Conservation (phyloP, 2,888 invertebrate genomes). For the Lobophora halterata region DNA sequence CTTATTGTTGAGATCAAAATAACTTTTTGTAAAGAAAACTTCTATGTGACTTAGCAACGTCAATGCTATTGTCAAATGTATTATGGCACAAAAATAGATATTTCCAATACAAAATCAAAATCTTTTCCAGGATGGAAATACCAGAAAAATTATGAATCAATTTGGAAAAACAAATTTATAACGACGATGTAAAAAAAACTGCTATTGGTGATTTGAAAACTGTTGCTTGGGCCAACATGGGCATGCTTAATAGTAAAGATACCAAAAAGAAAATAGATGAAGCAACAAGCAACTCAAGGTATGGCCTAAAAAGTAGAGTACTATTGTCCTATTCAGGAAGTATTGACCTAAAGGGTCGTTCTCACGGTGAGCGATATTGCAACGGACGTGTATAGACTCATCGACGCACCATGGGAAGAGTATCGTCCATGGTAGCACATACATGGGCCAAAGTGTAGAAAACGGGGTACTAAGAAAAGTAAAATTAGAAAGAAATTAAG, state of each 20-base stretch:
- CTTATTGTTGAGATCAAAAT: background rate
- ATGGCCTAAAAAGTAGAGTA: too few relatives aligned
- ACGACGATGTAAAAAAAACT: constrained; percentile 5
- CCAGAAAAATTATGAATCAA: constrained; percentile 8
- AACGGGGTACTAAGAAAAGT: too few relatives aligned
- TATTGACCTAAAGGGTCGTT: too few relatives aligned
- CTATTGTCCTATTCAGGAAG: too few relatives aligned
- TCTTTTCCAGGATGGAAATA: background rate
- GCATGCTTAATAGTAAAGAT: constrained; percentile 48
- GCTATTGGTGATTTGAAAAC: background rate
- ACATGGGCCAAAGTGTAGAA: too few relatives aligned
- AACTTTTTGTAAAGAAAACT: background rate
- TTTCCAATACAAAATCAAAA: constrained; percentile 1
- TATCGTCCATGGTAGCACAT: too few relatives aligned
- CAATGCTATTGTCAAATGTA: constrained; percentile 3
- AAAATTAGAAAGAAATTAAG: too few relatives aligned
- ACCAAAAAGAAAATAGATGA: constrained; percentile 47
- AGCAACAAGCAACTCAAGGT: constrained; percentile 64
- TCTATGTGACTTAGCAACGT: constrained; percentile 2
- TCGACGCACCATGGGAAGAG: too few relatives aligned
- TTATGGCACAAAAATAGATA: constrained; percentile 6
- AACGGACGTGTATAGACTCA: too few relatives aligned
- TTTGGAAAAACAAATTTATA: constrained; percentile 3
- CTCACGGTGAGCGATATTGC: too few relatives aligned
- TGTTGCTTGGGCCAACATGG: constrained; percentile 38